These are phyloP conservation scores for Heliconius eleuchia DNA, from an alignment of 1,140 invertebrate species.

Conservation along the genomic window DNA sequence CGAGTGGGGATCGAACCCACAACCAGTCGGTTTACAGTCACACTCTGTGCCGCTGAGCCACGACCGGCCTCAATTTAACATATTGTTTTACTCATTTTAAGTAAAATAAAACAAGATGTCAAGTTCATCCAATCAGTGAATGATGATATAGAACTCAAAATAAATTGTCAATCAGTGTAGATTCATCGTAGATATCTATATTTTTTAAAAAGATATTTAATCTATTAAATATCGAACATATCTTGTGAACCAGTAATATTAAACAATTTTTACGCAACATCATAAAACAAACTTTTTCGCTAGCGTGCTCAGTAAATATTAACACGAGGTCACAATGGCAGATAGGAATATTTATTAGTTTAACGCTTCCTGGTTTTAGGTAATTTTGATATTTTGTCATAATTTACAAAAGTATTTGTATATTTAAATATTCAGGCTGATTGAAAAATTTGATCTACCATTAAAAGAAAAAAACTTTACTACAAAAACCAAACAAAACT, in stretches of 20 bases:
- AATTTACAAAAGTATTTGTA: neutral
- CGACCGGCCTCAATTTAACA: no score
- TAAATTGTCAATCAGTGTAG: no score
- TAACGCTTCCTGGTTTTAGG: conserved; percentile 2
- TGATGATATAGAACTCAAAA: neutral
- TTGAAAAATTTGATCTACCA: neutral
- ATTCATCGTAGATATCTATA: neutral
- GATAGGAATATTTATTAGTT: neutral
- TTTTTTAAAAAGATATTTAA: neutral
- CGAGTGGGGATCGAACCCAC: no score
- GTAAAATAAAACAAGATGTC: no score
- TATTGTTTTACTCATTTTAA: no score
- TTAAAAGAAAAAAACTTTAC: no score
- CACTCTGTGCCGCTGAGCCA: no score
- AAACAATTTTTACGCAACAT: neutral
- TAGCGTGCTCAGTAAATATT: neutral
- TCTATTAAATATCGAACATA: neutral
- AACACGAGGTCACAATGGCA: conserved; percentile 2
- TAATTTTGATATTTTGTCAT: neutral
- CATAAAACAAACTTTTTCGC: conserved; percentile 1
- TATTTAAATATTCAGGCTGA: neutral
- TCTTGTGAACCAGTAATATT: neutral
- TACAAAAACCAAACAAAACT: no score
- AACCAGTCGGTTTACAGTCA: no score
- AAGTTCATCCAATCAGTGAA: neutral